These are phyloP conservation scores for Psittacula echo DNA, from an alignment of 2,797 vertebrate genomes.

Conservation along the genomic window DNA sequence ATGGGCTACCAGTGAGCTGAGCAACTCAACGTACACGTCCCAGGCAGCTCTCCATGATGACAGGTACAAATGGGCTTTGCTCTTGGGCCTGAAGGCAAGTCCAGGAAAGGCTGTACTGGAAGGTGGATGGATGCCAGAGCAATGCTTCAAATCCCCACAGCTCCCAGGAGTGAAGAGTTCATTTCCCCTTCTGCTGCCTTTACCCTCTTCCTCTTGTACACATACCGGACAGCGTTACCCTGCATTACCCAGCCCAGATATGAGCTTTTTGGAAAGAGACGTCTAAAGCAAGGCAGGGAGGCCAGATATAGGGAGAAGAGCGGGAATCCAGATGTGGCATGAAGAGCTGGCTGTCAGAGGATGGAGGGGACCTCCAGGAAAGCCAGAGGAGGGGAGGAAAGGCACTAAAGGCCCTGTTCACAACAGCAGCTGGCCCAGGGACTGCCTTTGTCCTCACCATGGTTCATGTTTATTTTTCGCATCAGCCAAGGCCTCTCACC, in stretches of 20 bases:
- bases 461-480: conserved; percentile 11
- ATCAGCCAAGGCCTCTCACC: background rate
- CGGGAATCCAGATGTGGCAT: background rate
- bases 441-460: background rate
- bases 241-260: background rate
- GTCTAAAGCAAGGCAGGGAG: background rate
- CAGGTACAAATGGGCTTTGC: background rate
- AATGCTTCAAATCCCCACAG: background rate
- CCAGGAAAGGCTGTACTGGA: background rate
- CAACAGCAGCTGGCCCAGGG: background rate
- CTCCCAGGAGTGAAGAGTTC: background rate
- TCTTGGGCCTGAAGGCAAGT: background rate
- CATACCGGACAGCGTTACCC: background rate
- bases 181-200: background rate
- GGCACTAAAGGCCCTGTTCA: background rate
- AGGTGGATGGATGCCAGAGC: background rate
- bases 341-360: background rate
- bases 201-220: background rate
- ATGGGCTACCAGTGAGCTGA: background rate
- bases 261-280: background rate
- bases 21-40: fast-evolving
- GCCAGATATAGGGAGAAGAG: background rate
- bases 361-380: background rate
- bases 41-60: background rate
- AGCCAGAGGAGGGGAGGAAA: background rate